These are phyloP conservation scores for Pseudachorutes palmiensis DNA, from an alignment of 1,140 invertebrate species.

Conservation along the genomic window DNA sequence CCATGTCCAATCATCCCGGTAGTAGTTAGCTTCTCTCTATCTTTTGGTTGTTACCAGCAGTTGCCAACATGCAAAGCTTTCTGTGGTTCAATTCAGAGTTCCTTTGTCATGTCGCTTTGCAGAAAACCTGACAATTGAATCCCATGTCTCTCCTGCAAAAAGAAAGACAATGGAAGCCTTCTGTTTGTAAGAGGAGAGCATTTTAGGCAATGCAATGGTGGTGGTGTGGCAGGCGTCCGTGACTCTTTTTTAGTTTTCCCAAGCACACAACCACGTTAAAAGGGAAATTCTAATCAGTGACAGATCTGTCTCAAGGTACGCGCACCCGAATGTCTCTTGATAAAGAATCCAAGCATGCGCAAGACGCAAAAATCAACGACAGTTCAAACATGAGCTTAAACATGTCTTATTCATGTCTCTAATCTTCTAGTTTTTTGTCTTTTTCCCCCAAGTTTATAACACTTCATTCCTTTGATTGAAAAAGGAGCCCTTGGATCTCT, in stretches of 20 bases:
- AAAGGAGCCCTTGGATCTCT: too few relatives aligned
- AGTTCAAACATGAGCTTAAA: too few relatives aligned
- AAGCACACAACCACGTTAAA: neutral
- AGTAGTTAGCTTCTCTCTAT: too few relatives aligned
- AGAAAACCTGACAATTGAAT: constrained; percentile 4
- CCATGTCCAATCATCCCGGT: too few relatives aligned
- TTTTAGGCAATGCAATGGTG: neutral
- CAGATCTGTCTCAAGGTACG: neutral
- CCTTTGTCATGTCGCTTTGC: constrained; percentile 7
- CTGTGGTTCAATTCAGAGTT: neutral
- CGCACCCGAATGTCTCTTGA: too few relatives aligned
- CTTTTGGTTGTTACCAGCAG: neutral
- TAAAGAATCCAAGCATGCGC: too few relatives aligned
- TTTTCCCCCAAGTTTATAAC: too few relatives aligned
- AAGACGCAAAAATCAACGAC: too few relatives aligned
- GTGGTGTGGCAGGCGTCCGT: neutral
- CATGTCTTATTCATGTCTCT: too few relatives aligned
- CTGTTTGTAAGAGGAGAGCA: neutral
- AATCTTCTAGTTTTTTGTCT: too few relatives aligned
- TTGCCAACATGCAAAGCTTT: neutral
- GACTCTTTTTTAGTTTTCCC: neutral
- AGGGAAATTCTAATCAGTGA: neutral
- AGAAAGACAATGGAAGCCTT: neutral
- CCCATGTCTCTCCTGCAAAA: neutral
- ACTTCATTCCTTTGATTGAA: too few relatives aligned